These are phyloP conservation scores for Takifugu bimaculatus DNA, from an alignment of 2,113 vertebrate genomes.

Conservation along the genomic window DNA sequence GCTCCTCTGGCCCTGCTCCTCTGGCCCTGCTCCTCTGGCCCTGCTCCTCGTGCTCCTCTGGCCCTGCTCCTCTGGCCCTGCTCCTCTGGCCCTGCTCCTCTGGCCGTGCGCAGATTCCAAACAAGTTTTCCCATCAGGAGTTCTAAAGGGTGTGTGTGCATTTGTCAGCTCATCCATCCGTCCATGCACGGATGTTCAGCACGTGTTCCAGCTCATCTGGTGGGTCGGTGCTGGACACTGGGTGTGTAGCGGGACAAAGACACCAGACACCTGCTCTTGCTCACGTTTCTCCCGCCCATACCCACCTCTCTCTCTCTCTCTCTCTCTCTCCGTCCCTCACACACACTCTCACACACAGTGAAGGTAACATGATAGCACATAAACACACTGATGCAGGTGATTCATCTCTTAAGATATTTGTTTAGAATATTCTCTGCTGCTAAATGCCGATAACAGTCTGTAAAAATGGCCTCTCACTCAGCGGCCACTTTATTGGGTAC, in stretches of 20 bases:
- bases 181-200: constrained; percentile 16
- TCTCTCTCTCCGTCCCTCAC: constrained; percentile 7
- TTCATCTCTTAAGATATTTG: neutral
- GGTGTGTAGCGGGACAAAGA: constrained; percentile 59
- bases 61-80: no score
- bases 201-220: constrained; percentile 52
- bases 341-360: constrained; percentile 7
- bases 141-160: constrained; percentile 24
- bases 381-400: neutral
- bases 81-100: no score
- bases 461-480: no score
- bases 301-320: constrained; percentile 44
- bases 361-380: no score
- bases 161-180: constrained; percentile 10
- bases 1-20: no score
- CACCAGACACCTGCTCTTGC: constrained; percentile 58
- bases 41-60: no score
- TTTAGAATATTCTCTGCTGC: neutral
- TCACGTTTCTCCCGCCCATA: constrained; percentile 60
- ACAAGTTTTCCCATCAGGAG: constrained; percentile 30
- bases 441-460: neutral
- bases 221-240: constrained; percentile 37
- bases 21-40: no score
- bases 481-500: no score
- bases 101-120: constrained; percentile 22